Percentiles rank a stretch among this genome's conserved stretches.
Evolutionary conservation across 1,140 invertebrate genomes (phyloP).

Genomic region (Ceratina australensis): DNA sequence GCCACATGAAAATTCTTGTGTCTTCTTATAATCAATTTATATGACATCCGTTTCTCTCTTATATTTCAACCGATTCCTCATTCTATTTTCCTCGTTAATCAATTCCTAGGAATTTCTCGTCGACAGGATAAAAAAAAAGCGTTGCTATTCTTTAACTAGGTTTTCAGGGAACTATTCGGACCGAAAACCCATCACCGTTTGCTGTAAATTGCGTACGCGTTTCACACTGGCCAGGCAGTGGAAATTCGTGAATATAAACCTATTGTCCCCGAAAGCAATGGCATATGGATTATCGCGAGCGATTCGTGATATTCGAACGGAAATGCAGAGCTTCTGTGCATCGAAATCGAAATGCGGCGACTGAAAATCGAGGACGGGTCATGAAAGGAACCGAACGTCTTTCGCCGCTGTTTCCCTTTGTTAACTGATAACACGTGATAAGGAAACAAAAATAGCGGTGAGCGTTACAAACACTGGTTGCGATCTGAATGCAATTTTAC

Average conservation of each 20-base stretch:
- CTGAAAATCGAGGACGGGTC: slow-evolving; percentile 7
- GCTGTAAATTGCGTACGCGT: slow-evolving; percentile 3
- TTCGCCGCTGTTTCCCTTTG: slow-evolving; percentile 16
- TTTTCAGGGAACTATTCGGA: neutral
- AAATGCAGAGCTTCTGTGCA: neutral
- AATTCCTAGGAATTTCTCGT: no score
- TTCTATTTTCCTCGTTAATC: neutral
- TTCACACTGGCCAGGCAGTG: neutral
- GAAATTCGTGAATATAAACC: slow-evolving; percentile 3
- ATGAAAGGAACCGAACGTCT: neutral
- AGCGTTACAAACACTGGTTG: no score
- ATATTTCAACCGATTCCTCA: neutral
- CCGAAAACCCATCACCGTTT: neutral
- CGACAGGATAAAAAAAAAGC: neutral
- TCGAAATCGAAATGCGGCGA: neutral
- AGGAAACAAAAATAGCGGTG: neutral
- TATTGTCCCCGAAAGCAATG: slow-evolving; percentile 1
- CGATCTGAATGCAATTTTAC: neutral
- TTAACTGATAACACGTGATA: neutral
- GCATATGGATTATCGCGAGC: neutral
- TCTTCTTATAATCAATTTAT: no score
- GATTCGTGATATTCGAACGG: neutral
- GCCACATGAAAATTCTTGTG: no score
- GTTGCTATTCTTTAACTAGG: neutral
- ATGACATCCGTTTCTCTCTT: neutral